Evolutionary conservation across 2,888 invertebrate species (phyloP).

Genomic region (Troilus luridus): DNA sequence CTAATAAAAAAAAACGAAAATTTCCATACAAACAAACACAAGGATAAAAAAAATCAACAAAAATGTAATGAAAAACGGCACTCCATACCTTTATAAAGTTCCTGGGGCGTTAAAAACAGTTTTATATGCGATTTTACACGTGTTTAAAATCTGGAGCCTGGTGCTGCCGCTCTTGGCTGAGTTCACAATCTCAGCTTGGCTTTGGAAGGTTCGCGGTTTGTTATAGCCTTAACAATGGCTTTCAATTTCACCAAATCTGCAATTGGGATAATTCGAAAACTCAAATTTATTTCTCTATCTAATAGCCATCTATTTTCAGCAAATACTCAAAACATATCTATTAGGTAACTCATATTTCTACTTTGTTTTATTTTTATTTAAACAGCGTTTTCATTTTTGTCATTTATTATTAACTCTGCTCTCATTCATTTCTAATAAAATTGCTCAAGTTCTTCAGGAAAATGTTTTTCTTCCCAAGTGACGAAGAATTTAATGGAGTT

Average conservation of each 20-base stretch:
- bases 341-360: not conserved
- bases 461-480: constrained; percentile 33
- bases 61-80: constrained; percentile 54
- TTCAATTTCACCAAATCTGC: not conserved
- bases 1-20: constrained; percentile 58
- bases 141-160: constrained; percentile 43
- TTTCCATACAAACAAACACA: constrained; percentile 59
- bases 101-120: constrained; percentile 14
- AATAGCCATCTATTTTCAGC: not conserved
- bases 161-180: constrained; percentile 55
- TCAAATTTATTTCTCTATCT: not conserved
- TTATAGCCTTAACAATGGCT: not conserved
- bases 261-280: not conserved
- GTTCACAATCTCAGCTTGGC: constrained; percentile 48
- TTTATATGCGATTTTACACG: constrained; percentile 56
- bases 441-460: not conserved
- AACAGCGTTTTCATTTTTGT: not conserved
- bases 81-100: constrained; percentile 43
- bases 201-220: not conserved
- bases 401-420: not conserved
- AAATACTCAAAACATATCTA: not conserved
- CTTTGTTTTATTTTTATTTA: not conserved
- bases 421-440: not conserved
- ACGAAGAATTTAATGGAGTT: constrained; percentile 81
- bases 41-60: constrained; percentile 59